Base-by-base conservation (phyloP, 1,140 invertebrate genomes). In the Drosophila nigrodunni region DNA sequence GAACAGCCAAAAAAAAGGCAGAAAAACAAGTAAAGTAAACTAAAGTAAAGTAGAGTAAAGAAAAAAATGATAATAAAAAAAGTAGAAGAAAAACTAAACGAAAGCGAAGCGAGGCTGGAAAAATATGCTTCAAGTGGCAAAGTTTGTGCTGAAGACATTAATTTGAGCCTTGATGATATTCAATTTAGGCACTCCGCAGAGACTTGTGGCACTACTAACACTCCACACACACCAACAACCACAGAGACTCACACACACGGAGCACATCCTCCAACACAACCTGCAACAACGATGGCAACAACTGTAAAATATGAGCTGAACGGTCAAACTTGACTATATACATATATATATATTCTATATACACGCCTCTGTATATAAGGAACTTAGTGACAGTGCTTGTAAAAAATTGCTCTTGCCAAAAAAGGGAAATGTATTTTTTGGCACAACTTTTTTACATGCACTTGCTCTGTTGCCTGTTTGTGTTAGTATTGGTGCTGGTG, bases 81-180 rank as follows among this genome's bases (percentile, higher is more conserved):
- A 37, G 11, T 37, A 35, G 18, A 47, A 35, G 65, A 47, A 55
- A 39, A 55, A 39, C 37, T 37, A 47, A 41, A 41, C 13, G 25
- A 34, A 34, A 21, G 10, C n/a, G 15, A 49, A 25, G 54, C 57
- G 10, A 47, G 46, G 21, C 68, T 47, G 58, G 67, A 50, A 62
- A 81, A 78, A 75, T 78, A 75, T 79, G 83, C 77, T 89, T 82
- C 77, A 80, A 88, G 83, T 88, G 80, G 70, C 83, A 89, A 88
- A 88, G 77, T 88, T 88, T 85, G 78, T 75, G 83, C 82, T 89
- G 77, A 89, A 88, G 85, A 89, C 83, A 88, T 88, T 88, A 88
- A 88, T 88, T 88, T 89, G 83, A 88, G 83, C 83, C 83, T 71
- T 88, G 83, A 88, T 88, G 83, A 88, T 88, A 88, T 88, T 88